Percentiles rank a stretch among this genome's conserved stretches.
These are phyloP conservation scores for Varecia variegata DNA, from an alignment of 2,797 vertebrate species.

Conservation along the genomic window DNA sequence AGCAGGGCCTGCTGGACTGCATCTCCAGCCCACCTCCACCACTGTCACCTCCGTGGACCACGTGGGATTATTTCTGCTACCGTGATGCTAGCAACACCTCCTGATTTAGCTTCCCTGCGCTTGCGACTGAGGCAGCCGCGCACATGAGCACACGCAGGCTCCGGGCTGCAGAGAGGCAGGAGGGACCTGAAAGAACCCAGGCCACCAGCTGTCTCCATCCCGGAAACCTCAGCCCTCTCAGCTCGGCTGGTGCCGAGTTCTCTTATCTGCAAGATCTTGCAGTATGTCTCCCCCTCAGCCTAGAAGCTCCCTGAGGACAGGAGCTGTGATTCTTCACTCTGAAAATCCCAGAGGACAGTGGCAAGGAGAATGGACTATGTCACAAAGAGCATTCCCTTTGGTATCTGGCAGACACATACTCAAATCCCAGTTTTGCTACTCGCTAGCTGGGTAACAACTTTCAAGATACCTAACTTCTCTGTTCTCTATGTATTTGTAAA, in stretches of 20 bases:
- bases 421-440: background rate
- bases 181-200: background rate
- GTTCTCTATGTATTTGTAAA: background rate
- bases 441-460: background rate
- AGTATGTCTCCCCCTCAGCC: background rate
- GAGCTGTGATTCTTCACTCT: background rate
- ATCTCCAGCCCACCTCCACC: background rate
- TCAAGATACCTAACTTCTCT: background rate
- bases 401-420: background rate
- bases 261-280: background rate
- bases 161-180: background rate
- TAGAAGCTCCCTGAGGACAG: background rate
- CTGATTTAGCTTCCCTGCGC: constrained; percentile 42
- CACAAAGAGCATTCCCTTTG: background rate
- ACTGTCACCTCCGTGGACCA: background rate
- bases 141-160: background rate
- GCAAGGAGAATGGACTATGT: rapidly evolving
- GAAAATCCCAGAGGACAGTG: background rate
- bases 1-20: background rate
- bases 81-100: constrained; percentile 34
- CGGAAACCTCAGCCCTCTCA: background rate
- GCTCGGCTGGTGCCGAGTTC: background rate
- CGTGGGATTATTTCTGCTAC: background rate
- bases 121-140: background rate
- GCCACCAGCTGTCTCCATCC: background rate